phyloP scores from a whole-genome alignment of 1,140 invertebrate genomes.

The Heterodera carotae region DNA sequence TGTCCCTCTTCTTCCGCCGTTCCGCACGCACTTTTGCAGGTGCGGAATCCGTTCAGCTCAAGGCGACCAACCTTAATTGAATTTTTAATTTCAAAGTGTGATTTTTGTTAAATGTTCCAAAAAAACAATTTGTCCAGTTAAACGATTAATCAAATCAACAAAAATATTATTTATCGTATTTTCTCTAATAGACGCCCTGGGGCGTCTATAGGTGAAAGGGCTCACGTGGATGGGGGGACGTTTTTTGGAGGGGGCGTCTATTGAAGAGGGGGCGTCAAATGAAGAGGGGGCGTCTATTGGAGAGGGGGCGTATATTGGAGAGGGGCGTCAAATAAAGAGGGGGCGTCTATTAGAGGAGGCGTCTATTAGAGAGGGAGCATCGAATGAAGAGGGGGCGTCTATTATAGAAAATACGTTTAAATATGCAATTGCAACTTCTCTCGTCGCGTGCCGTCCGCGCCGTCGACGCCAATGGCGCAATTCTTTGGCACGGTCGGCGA shows the following conservation, averaged over 20 bases:
- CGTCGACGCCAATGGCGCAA: constrained; percentile 20
- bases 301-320: too few species aligned
- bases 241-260: too few species aligned
- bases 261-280: too few species aligned
- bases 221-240: too few species aligned
- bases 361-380: too few species aligned
- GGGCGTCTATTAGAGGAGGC: too few species aligned
- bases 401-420: too few species aligned
- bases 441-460: constrained; percentile 23
- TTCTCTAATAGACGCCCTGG: not conserved
- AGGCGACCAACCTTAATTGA: constrained; percentile 20
- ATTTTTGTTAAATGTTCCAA: too few species aligned
- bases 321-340: too few species aligned
- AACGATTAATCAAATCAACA: not conserved
- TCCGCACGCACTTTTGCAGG: constrained; percentile 8
- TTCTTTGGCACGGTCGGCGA: constrained; percentile 8
- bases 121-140: not conserved
- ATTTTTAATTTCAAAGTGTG: not conserved
- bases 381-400: too few species aligned
- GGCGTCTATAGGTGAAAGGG: too few species aligned
- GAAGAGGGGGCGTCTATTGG: too few species aligned
- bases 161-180: not conserved
- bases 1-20: not conserved
- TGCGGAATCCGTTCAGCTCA: constrained; percentile 16
- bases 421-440: constrained; percentile 29